Base-by-base conservation (phyloP, 2,113 vertebrate species). In the Pelusios castaneus region DNA sequence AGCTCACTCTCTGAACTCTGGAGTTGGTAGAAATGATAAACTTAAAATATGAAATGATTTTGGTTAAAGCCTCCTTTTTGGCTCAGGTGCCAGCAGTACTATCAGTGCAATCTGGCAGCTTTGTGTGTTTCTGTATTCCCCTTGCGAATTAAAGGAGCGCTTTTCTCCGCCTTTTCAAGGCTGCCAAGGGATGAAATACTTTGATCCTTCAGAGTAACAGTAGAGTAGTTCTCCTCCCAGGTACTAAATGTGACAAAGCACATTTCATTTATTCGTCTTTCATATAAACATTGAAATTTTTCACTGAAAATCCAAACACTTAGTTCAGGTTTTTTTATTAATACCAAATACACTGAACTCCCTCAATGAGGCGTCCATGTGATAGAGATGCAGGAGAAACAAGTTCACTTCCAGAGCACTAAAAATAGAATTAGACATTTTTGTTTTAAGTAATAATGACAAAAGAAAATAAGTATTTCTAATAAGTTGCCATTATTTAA, bases 161-260 rank as follows among this genome's bases (percentile, higher is more conserved):
- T 97, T 1, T 89, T 96, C 89, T 91, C 90, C 8, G 45, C 96
- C 94, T 94, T 94, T 77, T 14, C 38, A 3, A 89, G 94, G 90
- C 95, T 96, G 95, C 95, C 95, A 96, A 88, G 60, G 87, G 87
- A 97, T 97, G 91, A 96, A 98, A 96, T 96, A 89, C 97, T 98
- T 98, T 98, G 97, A 98, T 98, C 98, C 92, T 96, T 96, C 70
- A 85, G 89, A 86, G 93, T 96, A 96, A 96, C 78, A 55, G 94
- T 96, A 93, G 94, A 96, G 93, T 89, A 89, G 91, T 97, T 97
- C 95, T 96, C 94, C 97, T 97, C 94, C 94, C 93, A 96, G 96
- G 87, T 97, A 96, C 94, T 96, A 97, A 96, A 97, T 97, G 96
- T 96, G 97, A 97, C 97, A 98, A 96, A 97, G 96, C 54, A 3